phyloP scores from a whole-genome alignment of 2,113 vertebrate genomes.

The Ovibos moschatus region DNA sequence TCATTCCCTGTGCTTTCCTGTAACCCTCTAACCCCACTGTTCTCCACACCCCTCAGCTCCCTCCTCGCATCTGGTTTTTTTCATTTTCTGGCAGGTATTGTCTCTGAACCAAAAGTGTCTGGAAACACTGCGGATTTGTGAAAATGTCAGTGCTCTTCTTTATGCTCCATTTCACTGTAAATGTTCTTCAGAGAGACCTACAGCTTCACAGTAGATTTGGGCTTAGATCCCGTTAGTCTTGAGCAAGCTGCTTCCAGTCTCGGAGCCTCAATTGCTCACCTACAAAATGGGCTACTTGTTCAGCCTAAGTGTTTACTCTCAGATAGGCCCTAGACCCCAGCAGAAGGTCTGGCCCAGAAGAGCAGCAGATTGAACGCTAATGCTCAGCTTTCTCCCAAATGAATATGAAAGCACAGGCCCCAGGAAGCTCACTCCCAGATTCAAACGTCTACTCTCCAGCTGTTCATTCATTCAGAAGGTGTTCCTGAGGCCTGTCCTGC shows the following conservation, averaged over 20 bases:
- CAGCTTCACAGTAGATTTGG: neutral
- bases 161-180: neutral
- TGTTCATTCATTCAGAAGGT: neutral
- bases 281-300: neutral
- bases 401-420: neutral
- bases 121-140: neutral
- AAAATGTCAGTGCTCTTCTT: conserved; percentile 38
- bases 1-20: neutral
- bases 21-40: neutral
- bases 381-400: neutral
- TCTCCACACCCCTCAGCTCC: neutral
- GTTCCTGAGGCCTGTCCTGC: neutral
- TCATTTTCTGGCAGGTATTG: neutral
- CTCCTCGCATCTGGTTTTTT: neutral
- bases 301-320: fast-evolving
- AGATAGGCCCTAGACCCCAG: neutral
- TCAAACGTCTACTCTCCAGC: conserved; percentile 14
- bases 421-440: conserved; percentile 37
- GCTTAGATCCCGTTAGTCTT: neutral
- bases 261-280: neutral
- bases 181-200: neutral
- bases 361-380: neutral
- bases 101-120: neutral
- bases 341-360: neutral
- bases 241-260: neutral